Base-by-base conservation (phyloP, 2,888 invertebrate species). In the Aleiodes leptofemur region DNA sequence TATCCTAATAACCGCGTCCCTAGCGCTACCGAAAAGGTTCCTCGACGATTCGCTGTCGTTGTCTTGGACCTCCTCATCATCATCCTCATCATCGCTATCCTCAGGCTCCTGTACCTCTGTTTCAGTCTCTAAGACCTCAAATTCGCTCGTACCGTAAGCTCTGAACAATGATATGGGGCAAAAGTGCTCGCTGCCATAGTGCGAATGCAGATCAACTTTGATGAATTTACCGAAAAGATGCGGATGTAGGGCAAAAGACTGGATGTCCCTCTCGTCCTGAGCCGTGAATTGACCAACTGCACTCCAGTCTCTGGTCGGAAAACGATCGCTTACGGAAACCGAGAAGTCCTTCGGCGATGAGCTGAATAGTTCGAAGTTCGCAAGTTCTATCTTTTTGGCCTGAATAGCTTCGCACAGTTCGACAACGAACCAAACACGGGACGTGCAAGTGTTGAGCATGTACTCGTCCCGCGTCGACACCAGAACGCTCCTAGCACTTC, bases 321-420 rank as follows among this genome's bases (percentile, higher is more conserved):
- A 97, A 69, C 97, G 92, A 90, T 97, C 97, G 85, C 96, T 96
- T 73, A 96, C 95, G 81, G 92, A 96, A 7, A 97, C 95, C 14
- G 95, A 94, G 87, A 99, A 96, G 79, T 97, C 96, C 89, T 96
- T 96, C 13, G 98, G 98, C 34, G 96, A 96, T 0, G 98, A 99
- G 7, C 99, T 98, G 90, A 99, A 99, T 76, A 99, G 91, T 90
- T 99, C 99, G 88, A 97, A 97, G 90, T 99, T 99, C 3, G 98
- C 99, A 82, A 99, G 91, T 85, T 99, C 98, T 78, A 99, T 94
- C 90, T 95, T 96, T 88, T 96, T 96, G 4, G 98, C 96, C 90
- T 98, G 98, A 78, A 99, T 96, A 4, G 98, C 96, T 88, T 99
- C 99, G 90, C 99, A 99, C 1, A 99, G 92, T 90, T 99, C 99